Conservation (phyloP, 2,888 invertebrate genomes). For the Helleia helle region DNA sequence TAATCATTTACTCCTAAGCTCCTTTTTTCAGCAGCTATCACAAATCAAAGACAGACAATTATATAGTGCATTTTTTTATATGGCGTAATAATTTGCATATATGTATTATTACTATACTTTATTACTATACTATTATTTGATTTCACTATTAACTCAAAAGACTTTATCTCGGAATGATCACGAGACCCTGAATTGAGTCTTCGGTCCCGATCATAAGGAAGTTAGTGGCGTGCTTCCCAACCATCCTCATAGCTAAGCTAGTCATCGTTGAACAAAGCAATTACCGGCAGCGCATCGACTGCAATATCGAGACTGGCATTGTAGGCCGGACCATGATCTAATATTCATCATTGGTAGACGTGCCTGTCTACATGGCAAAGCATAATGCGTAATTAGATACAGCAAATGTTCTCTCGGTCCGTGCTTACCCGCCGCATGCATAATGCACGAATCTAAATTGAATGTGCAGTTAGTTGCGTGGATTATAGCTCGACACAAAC, state of each 20-base stretch:
- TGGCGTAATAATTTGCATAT: too few species aligned
- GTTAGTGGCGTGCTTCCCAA: background rate
- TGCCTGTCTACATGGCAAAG: constrained; percentile 59
- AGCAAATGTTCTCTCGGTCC: constrained; percentile 55
- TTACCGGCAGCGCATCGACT: constrained; percentile 28
- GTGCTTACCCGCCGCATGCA: constrained; percentile 51
- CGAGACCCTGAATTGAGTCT: too few species aligned
- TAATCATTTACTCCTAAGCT: too few species aligned
- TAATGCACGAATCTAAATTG: constrained; percentile 67
- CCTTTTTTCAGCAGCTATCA: too few species aligned
- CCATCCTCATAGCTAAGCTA: constrained; percentile 16
- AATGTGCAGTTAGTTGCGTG: constrained; percentile 57
- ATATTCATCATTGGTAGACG: constrained; percentile 64
- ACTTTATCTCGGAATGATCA: too few species aligned
- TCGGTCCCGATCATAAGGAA: background rate
- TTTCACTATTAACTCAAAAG: too few species aligned
- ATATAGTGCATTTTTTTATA: too few species aligned
- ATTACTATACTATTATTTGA: too few species aligned
- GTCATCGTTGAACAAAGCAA: constrained; percentile 33
- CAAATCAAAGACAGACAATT: too few species aligned
- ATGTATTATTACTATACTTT: too few species aligned
- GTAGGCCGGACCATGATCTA: constrained; percentile 54
- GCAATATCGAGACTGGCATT: constrained; percentile 45
- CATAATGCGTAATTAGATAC: constrained; percentile 71
- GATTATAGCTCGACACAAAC: constrained; percentile 17